Evolutionary conservation across 92 coral and sea anemone genomes (phyloP).

Genomic region (Palythoa heliodiscus): DNA sequence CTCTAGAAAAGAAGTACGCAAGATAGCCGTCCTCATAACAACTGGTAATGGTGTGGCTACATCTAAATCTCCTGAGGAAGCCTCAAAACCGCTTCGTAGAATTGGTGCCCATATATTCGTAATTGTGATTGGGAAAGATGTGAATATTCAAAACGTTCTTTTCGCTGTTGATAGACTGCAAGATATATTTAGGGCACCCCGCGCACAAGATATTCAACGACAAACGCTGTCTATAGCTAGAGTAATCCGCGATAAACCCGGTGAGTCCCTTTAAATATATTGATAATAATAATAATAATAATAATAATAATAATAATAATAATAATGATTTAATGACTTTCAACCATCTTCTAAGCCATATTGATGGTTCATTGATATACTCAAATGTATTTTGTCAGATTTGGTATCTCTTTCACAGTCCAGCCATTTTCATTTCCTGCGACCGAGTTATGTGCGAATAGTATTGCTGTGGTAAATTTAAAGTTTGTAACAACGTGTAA

Average conservation of each 20-base stretch:
- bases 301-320: no score
- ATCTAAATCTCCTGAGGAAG: conserved; percentile 47
- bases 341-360: no score
- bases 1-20: conserved; percentile 14
- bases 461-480: no score
- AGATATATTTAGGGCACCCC: conserved; percentile 28
- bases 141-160: conserved; percentile 1
- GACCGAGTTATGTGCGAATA: no score
- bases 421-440: no score
- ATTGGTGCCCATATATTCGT: conserved; percentile 29
- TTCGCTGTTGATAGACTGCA: conserved; percentile 21
- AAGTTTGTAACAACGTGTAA: no score
- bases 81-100: conserved; percentile 33
- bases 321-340: no score
- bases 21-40: conserved; percentile 49
- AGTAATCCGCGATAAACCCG: conserved; percentile 59
- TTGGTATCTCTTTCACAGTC: no score
- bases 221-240: conserved; percentile 54
- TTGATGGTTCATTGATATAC: no score
- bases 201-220: conserved; percentile 51
- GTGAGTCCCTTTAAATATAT: conserved; percentile 29
- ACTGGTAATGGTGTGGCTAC: conserved; percentile 40
- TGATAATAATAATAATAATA: not conserved
- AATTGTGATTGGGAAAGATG: conserved; percentile 19
- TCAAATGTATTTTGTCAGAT: no score